Conservation (phyloP, 2,797 vertebrate genomes). For the Manis pentadactyla region DNA sequence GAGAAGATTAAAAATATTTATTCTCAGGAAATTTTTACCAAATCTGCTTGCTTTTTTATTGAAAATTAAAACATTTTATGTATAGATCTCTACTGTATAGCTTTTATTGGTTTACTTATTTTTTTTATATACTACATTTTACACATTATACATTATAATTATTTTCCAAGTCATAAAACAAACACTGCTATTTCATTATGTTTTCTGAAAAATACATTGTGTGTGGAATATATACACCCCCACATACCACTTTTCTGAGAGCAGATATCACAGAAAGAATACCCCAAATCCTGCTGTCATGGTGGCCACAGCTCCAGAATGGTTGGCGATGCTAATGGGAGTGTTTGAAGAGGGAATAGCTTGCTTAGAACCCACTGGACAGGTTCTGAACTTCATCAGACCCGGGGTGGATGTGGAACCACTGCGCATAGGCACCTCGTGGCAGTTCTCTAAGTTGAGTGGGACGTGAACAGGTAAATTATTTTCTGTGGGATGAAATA, state of each 20-base stretch:
- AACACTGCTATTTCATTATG: not conserved
- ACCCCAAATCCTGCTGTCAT: not conserved
- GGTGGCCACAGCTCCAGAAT: not conserved
- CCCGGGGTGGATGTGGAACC: not conserved
- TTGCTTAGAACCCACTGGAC: not conserved
- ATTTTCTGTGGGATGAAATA: constrained; percentile 47
- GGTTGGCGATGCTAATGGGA: not conserved
- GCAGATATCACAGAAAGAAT: not conserved
- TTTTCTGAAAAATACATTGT: constrained; percentile 23
- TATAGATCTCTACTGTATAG: not conserved
- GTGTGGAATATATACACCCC: not conserved
- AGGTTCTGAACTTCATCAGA: not conserved
- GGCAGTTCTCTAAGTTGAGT: not conserved
- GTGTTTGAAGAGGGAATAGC: not conserved
- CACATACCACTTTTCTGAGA: not conserved
- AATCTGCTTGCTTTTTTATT: not conserved
- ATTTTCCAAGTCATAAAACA: not conserved
- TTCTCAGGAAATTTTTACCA: not conserved
- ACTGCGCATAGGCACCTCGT: not conserved
- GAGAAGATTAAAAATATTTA: not conserved
- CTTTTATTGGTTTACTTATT: constrained; percentile 5
- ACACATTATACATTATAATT: constrained; percentile 5
- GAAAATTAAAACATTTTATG: constrained; percentile 1
- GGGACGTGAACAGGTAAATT: constrained; percentile 52
- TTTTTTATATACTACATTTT: not conserved